These are phyloP conservation scores for Psittacula derbiana DNA, from an alignment of 2,797 vertebrate genomes.

Conservation along the genomic window DNA sequence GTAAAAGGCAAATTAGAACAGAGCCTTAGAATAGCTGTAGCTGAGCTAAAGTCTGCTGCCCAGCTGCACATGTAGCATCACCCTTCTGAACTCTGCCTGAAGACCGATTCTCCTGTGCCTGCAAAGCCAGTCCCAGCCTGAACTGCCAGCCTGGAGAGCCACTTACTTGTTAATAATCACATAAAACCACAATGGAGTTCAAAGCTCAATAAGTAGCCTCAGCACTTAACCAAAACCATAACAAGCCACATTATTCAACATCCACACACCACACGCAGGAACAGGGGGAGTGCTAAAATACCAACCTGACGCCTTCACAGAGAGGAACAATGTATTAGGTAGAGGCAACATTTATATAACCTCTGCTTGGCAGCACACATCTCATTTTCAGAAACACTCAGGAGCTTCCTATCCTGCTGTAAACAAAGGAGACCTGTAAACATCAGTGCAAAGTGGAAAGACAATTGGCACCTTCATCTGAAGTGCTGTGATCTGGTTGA, in stretches of 20 bases:
- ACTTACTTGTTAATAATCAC: neutral
- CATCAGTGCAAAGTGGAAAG: neutral
- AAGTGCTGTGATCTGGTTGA: neutral
- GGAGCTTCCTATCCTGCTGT: neutral
- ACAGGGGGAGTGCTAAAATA: neutral
- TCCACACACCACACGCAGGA: accelerated
- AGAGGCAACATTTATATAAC: neutral
- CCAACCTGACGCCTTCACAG: accelerated
- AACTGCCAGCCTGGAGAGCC: neutral
- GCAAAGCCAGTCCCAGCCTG: neutral
- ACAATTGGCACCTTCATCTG: neutral
- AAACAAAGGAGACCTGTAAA: neutral
- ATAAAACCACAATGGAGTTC: neutral
- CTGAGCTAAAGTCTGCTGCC: neutral
- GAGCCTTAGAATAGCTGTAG: neutral
- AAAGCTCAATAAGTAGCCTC: neutral
- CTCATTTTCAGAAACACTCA: neutral
- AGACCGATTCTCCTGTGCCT: accelerated
- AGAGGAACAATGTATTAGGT: neutral
- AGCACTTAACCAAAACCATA: neutral
- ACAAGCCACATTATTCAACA: neutral
- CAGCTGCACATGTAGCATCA: accelerated
- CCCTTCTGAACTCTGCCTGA: neutral
- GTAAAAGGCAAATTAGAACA: neutral
- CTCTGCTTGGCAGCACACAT: neutral